Evolutionary conservation across 2,797 vertebrate genomes (phyloP).

Genomic region (Gambusia yucatana): DNA sequence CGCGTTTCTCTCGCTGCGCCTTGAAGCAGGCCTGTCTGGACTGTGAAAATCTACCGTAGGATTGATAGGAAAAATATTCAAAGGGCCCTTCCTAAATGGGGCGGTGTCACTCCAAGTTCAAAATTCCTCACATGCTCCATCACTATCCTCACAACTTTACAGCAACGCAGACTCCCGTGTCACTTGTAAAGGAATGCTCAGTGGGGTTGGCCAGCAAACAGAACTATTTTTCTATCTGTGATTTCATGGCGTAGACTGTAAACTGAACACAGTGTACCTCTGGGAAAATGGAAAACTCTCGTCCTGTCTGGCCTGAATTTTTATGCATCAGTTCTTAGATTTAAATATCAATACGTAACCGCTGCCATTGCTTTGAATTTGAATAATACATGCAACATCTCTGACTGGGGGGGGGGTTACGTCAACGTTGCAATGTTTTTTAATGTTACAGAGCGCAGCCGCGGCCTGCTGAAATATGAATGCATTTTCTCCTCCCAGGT

Average conservation of each 20-base stretch:
- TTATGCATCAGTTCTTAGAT: constrained; percentile 15
- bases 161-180: constrained; percentile 12
- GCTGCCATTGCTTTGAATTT: constrained; percentile 8
- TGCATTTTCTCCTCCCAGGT: constrained; percentile 47
- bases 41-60: constrained; percentile 29
- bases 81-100: constrained; percentile 35
- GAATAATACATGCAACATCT: constrained; percentile 9
- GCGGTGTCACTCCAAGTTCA: constrained; percentile 32
- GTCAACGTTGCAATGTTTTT: constrained; percentile 21
- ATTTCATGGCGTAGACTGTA: constrained; percentile 3
- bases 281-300: constrained; percentile 29
- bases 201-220: background rate
- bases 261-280: constrained; percentile 37
- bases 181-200: constrained; percentile 3
- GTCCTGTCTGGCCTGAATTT: constrained; percentile 25
- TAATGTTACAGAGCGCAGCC: constrained; percentile 19
- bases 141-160: constrained; percentile 22
- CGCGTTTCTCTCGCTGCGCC: constrained; percentile 34
- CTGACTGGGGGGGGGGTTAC: constrained; percentile 19
- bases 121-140: constrained; percentile 34
- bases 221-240: constrained; percentile 3
- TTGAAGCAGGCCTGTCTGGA: constrained; percentile 38
- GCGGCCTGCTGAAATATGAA: constrained; percentile 56
- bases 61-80: constrained; percentile 32
- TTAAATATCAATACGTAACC: constrained; percentile 16